Percentiles rank a stretch among this genome's conserved stretches.
Conservation (phyloP, 2,113 vertebrate genomes). For the Tupaia chinensis region DNA sequence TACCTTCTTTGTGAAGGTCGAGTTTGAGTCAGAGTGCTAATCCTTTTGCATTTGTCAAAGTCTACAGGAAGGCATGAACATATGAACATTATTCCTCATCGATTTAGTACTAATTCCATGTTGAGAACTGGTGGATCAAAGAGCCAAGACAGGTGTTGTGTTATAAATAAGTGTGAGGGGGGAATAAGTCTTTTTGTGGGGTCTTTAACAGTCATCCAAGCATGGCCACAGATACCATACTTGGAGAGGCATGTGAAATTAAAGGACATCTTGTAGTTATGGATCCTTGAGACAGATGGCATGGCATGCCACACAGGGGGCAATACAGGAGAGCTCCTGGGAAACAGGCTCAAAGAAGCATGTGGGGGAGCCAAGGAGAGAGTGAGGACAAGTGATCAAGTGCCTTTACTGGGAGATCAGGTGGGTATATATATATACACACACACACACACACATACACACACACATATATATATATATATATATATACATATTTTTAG, state of each 20-base stretch:
- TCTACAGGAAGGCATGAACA: background rate
- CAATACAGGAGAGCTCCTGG: background rate
- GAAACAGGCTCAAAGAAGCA: background rate
- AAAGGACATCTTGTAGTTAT: background rate
- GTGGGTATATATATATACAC: background rate
- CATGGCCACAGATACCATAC: background rate
- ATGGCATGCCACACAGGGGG: background rate
- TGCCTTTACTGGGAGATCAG: background rate
- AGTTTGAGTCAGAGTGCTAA: background rate
- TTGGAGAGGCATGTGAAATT: background rate
- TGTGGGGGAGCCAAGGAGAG: background rate
- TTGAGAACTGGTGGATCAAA: background rate
- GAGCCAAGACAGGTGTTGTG: background rate
- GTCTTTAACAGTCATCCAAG: background rate
- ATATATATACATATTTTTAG: background rate
- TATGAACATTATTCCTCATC: background rate
- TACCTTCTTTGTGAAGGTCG: background rate
- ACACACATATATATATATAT: no score
- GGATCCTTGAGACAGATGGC: background rate
- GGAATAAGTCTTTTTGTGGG: background rate
- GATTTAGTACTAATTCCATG: background rate
- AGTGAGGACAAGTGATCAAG: background rate
- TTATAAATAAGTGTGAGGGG: background rate
- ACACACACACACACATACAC: no score
- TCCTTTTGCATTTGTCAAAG: constrained; percentile 4